Percentiles rank a stretch among this genome's conserved stretches.
Conservation (phyloP, 2,797 vertebrate genomes). For the Lophius americanus region DNA sequence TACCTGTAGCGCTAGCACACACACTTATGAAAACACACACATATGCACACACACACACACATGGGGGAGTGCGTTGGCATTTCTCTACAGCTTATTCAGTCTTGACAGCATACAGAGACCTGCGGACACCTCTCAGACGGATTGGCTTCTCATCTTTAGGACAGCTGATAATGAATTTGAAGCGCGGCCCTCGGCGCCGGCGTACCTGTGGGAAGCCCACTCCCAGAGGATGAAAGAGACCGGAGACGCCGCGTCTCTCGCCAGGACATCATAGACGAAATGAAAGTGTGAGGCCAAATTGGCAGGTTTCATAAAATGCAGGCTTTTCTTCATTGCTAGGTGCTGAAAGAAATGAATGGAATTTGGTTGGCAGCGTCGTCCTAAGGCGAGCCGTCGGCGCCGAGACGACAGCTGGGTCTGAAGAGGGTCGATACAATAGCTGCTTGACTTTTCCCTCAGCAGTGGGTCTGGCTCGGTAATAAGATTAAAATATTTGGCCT, state of each 20-base stretch:
- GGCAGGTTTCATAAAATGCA: constrained; percentile 62
- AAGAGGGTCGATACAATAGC: constrained; percentile 17
- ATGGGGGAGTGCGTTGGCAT: constrained; percentile 65
- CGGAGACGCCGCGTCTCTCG: constrained; percentile 63
- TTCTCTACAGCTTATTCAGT: constrained; percentile 69
- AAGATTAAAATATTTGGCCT: constrained; percentile 24
- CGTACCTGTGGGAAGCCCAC: constrained; percentile 70
- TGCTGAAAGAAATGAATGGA: constrained; percentile 35
- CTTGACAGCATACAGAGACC: constrained; percentile 54
- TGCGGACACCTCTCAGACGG: constrained; percentile 79
- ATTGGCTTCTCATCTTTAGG: constrained; percentile 79
- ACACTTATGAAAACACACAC: constrained; percentile 13
- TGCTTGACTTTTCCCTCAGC: constrained; percentile 21
- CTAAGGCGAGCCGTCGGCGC: constrained; percentile 30
- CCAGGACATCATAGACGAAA: constrained; percentile 69
- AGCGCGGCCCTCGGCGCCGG: constrained; percentile 66
- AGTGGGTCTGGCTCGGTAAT: constrained; percentile 11
- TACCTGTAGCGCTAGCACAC: not conserved
- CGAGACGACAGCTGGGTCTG: constrained; percentile 28
- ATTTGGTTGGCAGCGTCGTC: constrained; percentile 42
- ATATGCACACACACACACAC: constrained; percentile 24
- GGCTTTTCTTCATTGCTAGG: constrained; percentile 32
- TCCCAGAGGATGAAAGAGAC: constrained; percentile 66
- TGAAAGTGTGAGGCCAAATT: constrained; percentile 66
- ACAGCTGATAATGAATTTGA: constrained; percentile 80